Percentiles rank a stretch among this genome's conserved stretches.
These are phyloP conservation scores for Miopithecus talapoin DNA, from an alignment of 2,797 vertebrate species.

Conservation along the genomic window DNA sequence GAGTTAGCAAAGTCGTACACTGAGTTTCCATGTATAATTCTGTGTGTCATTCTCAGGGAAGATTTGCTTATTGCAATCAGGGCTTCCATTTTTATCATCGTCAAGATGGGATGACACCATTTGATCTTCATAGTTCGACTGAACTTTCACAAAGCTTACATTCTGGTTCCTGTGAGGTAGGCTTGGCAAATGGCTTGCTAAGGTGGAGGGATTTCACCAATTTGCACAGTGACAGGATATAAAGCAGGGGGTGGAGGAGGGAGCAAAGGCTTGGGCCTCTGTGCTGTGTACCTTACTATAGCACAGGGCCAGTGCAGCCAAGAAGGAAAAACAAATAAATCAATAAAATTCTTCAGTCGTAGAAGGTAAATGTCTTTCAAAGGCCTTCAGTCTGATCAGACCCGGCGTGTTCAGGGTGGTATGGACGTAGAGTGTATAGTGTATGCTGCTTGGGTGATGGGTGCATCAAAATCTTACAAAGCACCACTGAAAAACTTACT, in stretches of 20 bases:
- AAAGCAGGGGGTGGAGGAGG: background rate
- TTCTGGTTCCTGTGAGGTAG: background rate
- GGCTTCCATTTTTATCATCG: background rate
- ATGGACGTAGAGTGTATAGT: background rate
- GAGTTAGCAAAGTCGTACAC: fast-evolving
- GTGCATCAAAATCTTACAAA: background rate
- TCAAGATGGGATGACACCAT: background rate
- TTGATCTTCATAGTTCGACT: background rate
- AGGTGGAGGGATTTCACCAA: background rate
- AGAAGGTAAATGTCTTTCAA: background rate
- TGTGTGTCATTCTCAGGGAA: background rate
- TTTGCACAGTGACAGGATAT: fast-evolving
- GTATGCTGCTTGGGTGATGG: background rate
- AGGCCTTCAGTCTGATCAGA: background rate
- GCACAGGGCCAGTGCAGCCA: background rate
- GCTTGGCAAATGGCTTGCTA: background rate
- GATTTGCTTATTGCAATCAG: background rate
- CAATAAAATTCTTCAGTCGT: background rate
- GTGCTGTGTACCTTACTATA: background rate
- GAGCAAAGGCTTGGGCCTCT: background rate
- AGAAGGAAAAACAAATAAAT: background rate
- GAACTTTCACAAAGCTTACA: background rate
- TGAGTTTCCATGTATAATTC: background rate
- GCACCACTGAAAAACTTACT: background rate
- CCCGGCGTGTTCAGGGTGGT: background rate